A percentile compares a stretch with the other conserved stretches of the same genome.
Conservation (phyloP, 1,140 invertebrate species). For the Eriocheir sinensis region DNA sequence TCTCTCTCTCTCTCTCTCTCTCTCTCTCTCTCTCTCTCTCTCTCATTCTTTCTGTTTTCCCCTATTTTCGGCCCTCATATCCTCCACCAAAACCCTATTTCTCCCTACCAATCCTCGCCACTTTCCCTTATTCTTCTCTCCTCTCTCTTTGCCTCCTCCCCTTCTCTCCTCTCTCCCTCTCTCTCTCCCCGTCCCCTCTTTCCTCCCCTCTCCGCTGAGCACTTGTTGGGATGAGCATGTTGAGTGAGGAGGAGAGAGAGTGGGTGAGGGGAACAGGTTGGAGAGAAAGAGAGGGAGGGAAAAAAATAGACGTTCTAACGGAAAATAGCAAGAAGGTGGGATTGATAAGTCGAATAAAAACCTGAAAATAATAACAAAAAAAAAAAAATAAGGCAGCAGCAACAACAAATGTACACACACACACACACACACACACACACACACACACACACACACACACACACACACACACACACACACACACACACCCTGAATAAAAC, state of each 20-base stretch:
- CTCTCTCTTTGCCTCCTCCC: not conserved
- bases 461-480: not conserved
- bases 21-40: not conserved
- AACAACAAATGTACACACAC: too few relatives aligned
- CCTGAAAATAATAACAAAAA: not conserved
- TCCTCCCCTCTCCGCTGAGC: not conserved
- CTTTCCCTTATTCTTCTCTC: not conserved
- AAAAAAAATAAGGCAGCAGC: not conserved
- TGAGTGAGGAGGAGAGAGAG: slow-evolving; percentile 12
- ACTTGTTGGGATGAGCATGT: not conserved
- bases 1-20: not conserved
- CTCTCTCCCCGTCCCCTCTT: not conserved
- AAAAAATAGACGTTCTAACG: not conserved
- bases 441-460: too few relatives aligned
- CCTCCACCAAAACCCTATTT: not conserved
- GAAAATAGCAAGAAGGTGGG: not conserved
- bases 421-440: too few relatives aligned
- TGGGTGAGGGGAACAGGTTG: not conserved
- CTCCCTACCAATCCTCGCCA: not conserved
- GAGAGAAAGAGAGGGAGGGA: not conserved
- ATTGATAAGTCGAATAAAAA: not conserved
- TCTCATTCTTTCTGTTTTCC: not conserved
- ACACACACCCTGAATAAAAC: not conserved
- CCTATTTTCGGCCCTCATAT: too few relatives aligned
- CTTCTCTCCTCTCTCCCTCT: not conserved